Percentiles rank a stretch among this genome's conserved stretches.
Evolutionary conservation across 1,140 invertebrate genomes (phyloP).

Genomic region (Procambarus clarkii): DNA sequence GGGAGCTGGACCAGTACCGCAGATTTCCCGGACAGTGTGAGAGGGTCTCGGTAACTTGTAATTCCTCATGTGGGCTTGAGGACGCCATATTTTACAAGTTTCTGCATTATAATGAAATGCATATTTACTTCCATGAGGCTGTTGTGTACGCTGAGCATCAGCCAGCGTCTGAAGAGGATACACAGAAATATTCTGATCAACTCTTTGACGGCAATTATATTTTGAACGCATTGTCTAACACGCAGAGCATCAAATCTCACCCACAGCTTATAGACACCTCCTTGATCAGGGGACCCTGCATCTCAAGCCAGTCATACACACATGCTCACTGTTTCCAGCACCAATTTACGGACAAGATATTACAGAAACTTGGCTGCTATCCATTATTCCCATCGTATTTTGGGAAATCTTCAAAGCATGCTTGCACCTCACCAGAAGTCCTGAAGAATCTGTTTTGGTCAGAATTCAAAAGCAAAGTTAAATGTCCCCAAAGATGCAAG

Average conservation of each 20-base stretch:
- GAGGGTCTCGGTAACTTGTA: neutral
- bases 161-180: neutral
- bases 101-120: neutral
- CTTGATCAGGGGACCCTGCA: conserved; percentile 10
- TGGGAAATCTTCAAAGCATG: neutral
- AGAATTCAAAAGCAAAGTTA: neutral
- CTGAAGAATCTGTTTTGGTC: conserved; percentile 19
- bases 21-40: neutral
- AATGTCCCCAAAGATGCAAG: conserved; percentile 29
- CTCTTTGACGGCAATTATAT: conserved; percentile 51
- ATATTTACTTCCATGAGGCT: conserved; percentile 11
- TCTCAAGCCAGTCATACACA: neutral
- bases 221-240: neutral
- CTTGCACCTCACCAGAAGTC: conserved; percentile 19
- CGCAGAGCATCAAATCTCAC: neutral
- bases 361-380: neutral
- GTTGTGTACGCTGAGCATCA: neutral
- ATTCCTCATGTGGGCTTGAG: conserved; percentile 46
- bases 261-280: conserved; percentile 28
- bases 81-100: conserved; percentile 14
- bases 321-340: conserved; percentile 11
- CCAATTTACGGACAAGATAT: neutral
- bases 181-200: conserved; percentile 1
- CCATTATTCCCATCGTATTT: neutral
- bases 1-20: neutral